Evolutionary conservation across 1,140 invertebrate species (phyloP), one percentile per base, ranked within the genome.

Genomic region (Drosophila elegans): DNA sequence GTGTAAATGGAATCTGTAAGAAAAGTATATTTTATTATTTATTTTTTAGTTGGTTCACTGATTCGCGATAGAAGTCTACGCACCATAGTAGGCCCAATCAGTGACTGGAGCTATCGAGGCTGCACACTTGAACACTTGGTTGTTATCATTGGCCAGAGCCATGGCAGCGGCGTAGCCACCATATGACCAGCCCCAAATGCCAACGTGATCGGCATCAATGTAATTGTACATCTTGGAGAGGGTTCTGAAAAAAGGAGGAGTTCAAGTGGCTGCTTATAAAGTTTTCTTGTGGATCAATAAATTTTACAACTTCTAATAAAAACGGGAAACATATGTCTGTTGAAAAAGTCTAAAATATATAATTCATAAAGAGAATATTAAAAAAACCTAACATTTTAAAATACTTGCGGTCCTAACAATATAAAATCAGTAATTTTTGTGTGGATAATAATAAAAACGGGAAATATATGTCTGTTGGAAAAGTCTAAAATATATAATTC

Each of bases 171-270:
- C 95, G 90, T 96, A 99, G 0, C 98, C 98, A 32, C 98, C 98
- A 92, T 99, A 99, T 83, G 97, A 98, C 98, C 97, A 98, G 36
- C 98, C 98, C 96, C 96, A 97, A 78, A 97, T 96, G 4, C 94
- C 96, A 5, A 96, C 95, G 46, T 94, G 94, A 0, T 93, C 93
- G 7, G 90, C 88, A 90, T 97, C 96, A 48, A 98, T 96, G 91
- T 95, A 97, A 10, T 93, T 79, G 54, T 94, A 94, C 1, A 92
- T 93, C 11, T 95, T 77, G 66, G 95, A 93, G 51, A 97, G 93
- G 92, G 94, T 92, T 67, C 91, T 92, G 94, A 94, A 80, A 32
- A 51, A 32, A 32, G 6, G 0, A 10, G 29, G 4, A 12, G 12
- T 7, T 9, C 4, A n/a, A 13, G 27, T 41, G 6, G 6, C 7